Percentiles rank a stretch among this genome's conserved stretches.
These are phyloP conservation scores for Lochmaea capreae DNA, from an alignment of 2,888 invertebrate species.

Conservation along the genomic window DNA sequence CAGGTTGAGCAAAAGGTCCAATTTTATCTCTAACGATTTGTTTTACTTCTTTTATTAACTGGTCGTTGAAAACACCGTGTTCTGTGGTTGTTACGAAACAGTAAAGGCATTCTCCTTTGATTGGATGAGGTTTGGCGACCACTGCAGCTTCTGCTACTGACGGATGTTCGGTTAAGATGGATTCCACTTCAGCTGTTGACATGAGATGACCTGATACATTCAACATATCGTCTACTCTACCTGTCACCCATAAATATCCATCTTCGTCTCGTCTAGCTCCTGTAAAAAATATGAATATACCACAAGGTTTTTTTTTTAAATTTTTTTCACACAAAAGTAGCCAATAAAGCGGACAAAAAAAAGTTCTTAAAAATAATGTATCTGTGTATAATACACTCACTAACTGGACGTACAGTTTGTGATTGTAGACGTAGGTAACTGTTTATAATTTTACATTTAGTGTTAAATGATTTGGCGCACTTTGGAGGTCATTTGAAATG, in stretches of 20 bases:
- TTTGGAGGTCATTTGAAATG: no score
- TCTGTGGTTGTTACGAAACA: slow-evolving; percentile 95
- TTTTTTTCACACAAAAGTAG: slow-evolving; percentile 23
- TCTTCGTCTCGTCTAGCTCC: slow-evolving; percentile 92
- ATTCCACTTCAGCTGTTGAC: slow-evolving; percentile 95
- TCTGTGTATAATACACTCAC: no score
- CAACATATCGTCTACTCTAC: slow-evolving; percentile 97
- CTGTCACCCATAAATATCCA: slow-evolving; percentile 96
- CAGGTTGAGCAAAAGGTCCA: slow-evolving; percentile 96
- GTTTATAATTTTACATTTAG: no score
- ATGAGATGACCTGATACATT: slow-evolving; percentile 98
- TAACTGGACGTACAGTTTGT: no score
- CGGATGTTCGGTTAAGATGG: slow-evolving; percentile 81
- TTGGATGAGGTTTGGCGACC: slow-evolving; percentile 91
- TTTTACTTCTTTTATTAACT: slow-evolving; percentile 79
- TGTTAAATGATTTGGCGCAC: no score
- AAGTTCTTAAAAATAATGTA: no score
- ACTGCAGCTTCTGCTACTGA: slow-evolving; percentile 95
- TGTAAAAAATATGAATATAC: slow-evolving; percentile 59
- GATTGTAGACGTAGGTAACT: no score
- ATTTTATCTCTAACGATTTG: slow-evolving; percentile 88
- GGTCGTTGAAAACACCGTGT: slow-evolving; percentile 76
- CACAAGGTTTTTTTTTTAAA: not conserved
- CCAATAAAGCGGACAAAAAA: no score
- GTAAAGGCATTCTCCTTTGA: slow-evolving; percentile 97